Percentiles rank a stretch among this genome's conserved stretches.
Evolutionary conservation across 2,113 vertebrate species (phyloP).

Genomic region (Aptenodytes patagonicus): DNA sequence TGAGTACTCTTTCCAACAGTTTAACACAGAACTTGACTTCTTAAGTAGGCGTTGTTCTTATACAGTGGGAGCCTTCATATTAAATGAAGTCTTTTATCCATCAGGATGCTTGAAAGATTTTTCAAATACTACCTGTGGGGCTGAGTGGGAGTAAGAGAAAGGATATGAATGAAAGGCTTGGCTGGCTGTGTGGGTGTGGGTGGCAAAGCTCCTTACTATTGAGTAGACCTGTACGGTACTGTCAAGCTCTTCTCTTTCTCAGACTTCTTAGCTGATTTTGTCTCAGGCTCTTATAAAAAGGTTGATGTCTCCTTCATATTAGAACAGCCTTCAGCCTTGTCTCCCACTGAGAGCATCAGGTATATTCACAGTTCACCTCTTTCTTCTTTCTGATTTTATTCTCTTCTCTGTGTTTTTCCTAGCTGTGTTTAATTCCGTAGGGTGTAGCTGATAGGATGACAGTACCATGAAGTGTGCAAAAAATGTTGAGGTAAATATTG

Average conservation of each 20-base stretch:
- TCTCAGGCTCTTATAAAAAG: not conserved
- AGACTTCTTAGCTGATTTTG: not conserved
- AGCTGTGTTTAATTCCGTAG: not conserved
- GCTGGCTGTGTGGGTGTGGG: not conserved
- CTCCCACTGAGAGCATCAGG: not conserved
- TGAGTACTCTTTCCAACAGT: not conserved
- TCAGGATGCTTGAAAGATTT: not conserved
- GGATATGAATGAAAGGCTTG: slow-evolving; percentile 10
- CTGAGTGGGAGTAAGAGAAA: slow-evolving; percentile 5
- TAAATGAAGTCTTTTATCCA: not conserved
- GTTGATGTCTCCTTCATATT: not conserved
- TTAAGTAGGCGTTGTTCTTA: not conserved
- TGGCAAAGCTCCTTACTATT: slow-evolving; percentile 2
- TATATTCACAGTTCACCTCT: not conserved
- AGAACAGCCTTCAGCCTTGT: not conserved
- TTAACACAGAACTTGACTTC: not conserved
- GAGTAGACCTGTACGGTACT: not conserved
- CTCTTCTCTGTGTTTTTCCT: not conserved
- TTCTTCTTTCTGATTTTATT: not conserved
- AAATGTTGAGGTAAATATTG: not conserved
- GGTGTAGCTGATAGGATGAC: not conserved
- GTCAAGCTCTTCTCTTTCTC: not conserved
- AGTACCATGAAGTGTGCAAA: not conserved
- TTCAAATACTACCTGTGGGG: not conserved
- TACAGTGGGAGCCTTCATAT: not conserved